A percentile compares a stretch with the other conserved stretches of the same genome.
Conservation (phyloP, 2,797 vertebrate species). For the Acrossocheilus wenchowensis region DNA sequence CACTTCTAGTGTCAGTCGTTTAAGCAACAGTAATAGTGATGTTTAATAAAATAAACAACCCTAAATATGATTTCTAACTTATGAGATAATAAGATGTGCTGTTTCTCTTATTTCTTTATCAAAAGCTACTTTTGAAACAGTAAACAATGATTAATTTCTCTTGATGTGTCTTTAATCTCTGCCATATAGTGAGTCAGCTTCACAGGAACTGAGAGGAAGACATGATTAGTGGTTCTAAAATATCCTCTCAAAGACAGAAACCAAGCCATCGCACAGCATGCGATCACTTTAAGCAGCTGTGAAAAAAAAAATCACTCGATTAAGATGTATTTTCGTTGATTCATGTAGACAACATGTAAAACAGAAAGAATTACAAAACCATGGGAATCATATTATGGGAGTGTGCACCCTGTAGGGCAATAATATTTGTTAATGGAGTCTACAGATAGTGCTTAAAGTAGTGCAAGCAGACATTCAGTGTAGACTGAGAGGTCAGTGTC, state of each 20-base stretch:
- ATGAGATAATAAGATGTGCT: background rate
- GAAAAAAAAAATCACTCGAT: background rate
- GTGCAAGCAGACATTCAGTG: background rate
- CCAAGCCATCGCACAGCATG: background rate
- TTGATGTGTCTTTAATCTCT: background rate
- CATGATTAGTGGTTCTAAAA: background rate
- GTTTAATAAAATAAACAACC: background rate
- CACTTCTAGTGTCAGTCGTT: background rate
- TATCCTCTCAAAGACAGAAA: slow-evolving; percentile 3
- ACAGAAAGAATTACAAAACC: slow-evolving; percentile 10
- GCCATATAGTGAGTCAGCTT: background rate
- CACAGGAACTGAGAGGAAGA: background rate
- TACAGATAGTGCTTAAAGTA: slow-evolving; percentile 43
- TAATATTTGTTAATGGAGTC: slow-evolving; percentile 39
- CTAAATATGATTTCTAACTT: background rate
- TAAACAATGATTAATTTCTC: background rate
- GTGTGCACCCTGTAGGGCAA: slow-evolving; percentile 20
- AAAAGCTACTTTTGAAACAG: background rate
- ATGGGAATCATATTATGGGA: slow-evolving; percentile 19
- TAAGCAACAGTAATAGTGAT: background rate
- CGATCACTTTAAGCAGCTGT: slow-evolving; percentile 7
- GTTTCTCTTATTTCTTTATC: background rate
- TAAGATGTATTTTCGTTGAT: slow-evolving; percentile 1
- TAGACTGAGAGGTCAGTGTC: slow-evolving; percentile 43
- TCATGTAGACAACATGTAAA: background rate